phyloP scores from a whole-genome alignment of 2,113 vertebrate genomes.

The Ictalurus furcatus region DNA sequence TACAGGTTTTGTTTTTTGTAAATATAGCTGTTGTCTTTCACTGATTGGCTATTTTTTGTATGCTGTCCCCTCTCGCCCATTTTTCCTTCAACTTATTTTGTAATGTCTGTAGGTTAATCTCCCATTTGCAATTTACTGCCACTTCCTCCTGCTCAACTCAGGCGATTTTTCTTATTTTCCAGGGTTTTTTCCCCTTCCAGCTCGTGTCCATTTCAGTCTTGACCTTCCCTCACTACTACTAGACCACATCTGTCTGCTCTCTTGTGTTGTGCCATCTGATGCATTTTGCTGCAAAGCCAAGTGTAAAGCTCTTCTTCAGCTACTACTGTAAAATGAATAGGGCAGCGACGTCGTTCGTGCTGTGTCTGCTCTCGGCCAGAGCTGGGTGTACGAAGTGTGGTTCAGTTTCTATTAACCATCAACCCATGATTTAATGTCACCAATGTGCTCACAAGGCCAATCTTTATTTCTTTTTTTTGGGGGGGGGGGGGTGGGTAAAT shows the following conservation, averaged over 20 bases:
- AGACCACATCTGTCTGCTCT: slow-evolving; percentile 33
- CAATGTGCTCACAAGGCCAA: slow-evolving; percentile 20
- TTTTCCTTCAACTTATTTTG: slow-evolving; percentile 48
- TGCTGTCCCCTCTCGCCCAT: not conserved
- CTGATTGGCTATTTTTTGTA: not conserved
- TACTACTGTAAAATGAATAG: slow-evolving; percentile 44
- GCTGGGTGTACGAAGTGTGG: not conserved
- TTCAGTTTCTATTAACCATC: slow-evolving; percentile 9
- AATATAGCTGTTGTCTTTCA: slow-evolving; percentile 11
- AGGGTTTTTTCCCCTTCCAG: slow-evolving; percentile 47
- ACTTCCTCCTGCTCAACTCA: slow-evolving; percentile 55
- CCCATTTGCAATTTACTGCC: slow-evolving; percentile 55
- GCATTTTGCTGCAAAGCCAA: slow-evolving; percentile 53
- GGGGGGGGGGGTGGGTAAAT: not conserved
- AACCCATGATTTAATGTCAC: not conserved
- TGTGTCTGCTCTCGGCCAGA: not conserved
- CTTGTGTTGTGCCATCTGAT: slow-evolving; percentile 54
- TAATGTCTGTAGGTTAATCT: slow-evolving; percentile 42
- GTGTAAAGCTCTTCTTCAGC: slow-evolving; percentile 45
- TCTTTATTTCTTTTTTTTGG: not conserved
- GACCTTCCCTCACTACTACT: slow-evolving; percentile 29
- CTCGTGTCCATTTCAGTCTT: slow-evolving; percentile 5
- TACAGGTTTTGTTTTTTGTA: slow-evolving; percentile 62
- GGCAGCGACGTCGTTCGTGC: not conserved
- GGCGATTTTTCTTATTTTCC: slow-evolving; percentile 51